phyloP scores from a whole-genome alignment of 2,888 invertebrate species.

The Azorinus chamasolen region DNA sequence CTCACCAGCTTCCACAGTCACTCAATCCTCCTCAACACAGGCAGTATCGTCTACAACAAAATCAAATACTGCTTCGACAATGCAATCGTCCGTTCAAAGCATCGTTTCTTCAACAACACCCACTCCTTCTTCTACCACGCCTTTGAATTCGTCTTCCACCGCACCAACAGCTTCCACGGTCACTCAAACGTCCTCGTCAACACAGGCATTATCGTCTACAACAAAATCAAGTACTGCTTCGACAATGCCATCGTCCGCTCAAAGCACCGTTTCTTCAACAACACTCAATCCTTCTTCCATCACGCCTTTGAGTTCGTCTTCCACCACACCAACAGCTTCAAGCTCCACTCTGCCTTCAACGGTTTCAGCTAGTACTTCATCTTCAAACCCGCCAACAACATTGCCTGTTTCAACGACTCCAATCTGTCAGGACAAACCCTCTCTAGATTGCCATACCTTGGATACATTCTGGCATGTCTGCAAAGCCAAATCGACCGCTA shows the following conservation, averaged over 20 bases:
- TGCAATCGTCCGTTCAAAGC: not conserved
- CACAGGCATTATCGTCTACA: slow-evolving; percentile 4
- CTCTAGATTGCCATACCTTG: slow-evolving; percentile 27
- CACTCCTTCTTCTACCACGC: not conserved
- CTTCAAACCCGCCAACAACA: not conserved
- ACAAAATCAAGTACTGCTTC: not conserved
- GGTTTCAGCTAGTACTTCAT: not conserved
- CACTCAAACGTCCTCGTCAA: not conserved
- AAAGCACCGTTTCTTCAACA: not conserved
- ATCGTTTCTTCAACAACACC: not conserved
- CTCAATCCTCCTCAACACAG: no score
- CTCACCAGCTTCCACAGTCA: not conserved
- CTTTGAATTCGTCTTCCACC: not conserved
- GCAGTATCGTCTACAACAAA: no score
- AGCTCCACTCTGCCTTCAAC: not conserved
- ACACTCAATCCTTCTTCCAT: not conserved
- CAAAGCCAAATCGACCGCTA: slow-evolving; percentile 17
- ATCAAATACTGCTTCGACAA: no score
- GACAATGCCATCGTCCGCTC: not conserved
- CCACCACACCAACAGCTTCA: not conserved
- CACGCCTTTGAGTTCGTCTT: not conserved
- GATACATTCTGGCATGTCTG: slow-evolving; percentile 46
- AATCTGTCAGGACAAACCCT: slow-evolving; percentile 35
- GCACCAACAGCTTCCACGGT: not conserved
- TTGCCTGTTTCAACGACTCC: slow-evolving; percentile 11